These are phyloP conservation scores for Centropus bengalensis DNA, from an alignment of 2,113 vertebrate genomes.

Conservation along the genomic window DNA sequence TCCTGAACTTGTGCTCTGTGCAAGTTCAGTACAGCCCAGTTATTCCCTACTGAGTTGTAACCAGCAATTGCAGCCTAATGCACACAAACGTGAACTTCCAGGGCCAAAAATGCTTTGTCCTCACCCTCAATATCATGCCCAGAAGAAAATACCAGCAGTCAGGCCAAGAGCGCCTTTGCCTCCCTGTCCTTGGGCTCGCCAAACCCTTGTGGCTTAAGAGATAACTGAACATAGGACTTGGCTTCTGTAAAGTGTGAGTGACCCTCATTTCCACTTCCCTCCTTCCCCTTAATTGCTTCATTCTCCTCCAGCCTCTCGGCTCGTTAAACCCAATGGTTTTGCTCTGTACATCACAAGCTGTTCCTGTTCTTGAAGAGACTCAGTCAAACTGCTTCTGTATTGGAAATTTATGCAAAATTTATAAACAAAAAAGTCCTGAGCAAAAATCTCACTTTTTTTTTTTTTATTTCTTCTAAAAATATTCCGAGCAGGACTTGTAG, in stretches of 20 bases:
- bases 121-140: not conserved
- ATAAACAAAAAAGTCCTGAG: not conserved
- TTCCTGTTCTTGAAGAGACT: not conserved
- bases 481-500: not conserved
- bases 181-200: not conserved
- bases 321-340: not conserved
- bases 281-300: not conserved
- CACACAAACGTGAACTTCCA: fast-evolving
- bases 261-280: constrained; percentile 21
- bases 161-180: not conserved
- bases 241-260: not conserved
- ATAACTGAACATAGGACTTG: not conserved
- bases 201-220: not conserved
- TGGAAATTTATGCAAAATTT: constrained; percentile 28
- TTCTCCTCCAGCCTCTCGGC: not conserved
- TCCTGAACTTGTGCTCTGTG: not conserved
- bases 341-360: constrained; percentile 4
- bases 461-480: constrained; percentile 9
- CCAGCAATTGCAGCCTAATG: not conserved
- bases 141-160: not conserved
- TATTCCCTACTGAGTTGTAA: not conserved
- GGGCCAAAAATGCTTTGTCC: not conserved
- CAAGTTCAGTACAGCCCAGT: not conserved
- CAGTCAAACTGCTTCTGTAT: not conserved
- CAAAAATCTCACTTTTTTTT: not conserved